Evolutionary conservation across 2,113 vertebrate genomes (phyloP).

Genomic region (Gymnarchus niloticus): DNA sequence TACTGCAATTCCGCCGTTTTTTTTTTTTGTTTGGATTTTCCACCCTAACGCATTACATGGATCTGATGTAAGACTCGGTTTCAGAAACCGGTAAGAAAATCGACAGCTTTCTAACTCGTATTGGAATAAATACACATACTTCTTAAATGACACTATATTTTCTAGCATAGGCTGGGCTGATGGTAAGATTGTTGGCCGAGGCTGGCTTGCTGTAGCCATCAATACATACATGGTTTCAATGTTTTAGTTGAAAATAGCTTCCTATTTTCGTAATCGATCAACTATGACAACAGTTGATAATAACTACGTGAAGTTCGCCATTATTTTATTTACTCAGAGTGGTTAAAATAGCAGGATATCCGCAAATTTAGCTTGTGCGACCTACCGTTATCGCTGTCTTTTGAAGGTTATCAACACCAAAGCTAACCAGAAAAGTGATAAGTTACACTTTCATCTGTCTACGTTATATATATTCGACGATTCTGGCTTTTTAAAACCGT

Average conservation of each 20-base stretch:
- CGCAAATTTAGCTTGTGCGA: too few species aligned
- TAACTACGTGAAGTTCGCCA: background rate
- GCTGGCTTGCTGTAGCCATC: background rate
- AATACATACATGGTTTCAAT: background rate
- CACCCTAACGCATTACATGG: background rate
- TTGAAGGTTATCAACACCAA: background rate
- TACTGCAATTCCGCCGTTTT: background rate
- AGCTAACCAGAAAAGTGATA: constrained; percentile 1
- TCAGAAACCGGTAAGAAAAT: constrained; percentile 12
- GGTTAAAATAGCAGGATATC: background rate
- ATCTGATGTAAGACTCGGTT: constrained; percentile 6
- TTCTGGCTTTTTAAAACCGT: background rate
- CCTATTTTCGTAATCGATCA: background rate
- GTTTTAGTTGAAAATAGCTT: background rate
- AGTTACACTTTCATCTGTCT: background rate
- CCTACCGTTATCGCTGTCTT: too few species aligned
- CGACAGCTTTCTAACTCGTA: background rate
- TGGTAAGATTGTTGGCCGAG: background rate
- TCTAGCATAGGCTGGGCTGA: background rate
- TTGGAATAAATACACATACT: background rate
- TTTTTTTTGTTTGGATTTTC: background rate
- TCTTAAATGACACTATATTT: background rate
- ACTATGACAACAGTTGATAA: background rate
- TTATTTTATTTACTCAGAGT: background rate
- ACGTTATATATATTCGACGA: background rate